These are phyloP conservation scores for Characodon lateralis DNA, from an alignment of 2,797 vertebrate genomes.

Conservation along the genomic window DNA sequence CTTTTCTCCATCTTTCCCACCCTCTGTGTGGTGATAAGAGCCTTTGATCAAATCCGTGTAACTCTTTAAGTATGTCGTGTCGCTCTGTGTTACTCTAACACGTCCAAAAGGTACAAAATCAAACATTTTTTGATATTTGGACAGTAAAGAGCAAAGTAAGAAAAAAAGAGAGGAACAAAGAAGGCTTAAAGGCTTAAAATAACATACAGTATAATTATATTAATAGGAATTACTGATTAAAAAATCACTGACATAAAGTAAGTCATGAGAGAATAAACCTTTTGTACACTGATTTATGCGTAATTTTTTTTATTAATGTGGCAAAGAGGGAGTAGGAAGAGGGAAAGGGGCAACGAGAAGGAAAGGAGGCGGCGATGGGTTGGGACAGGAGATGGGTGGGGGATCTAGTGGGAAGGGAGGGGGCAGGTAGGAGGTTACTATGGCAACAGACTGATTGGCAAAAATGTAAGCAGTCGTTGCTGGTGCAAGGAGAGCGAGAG, in stretches of 20 bases:
- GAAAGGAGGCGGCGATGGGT: slow-evolving; percentile 50
- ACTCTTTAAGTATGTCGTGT: slow-evolving; percentile 43
- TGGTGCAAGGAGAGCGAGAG: slow-evolving; percentile 86
- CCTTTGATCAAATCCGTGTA: slow-evolving; percentile 74
- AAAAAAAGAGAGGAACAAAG: slow-evolving; percentile 4
- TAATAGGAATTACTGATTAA: neutral
- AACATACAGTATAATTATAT: neutral
- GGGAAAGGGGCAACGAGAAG: slow-evolving; percentile 45
- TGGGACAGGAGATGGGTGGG: slow-evolving; percentile 45
- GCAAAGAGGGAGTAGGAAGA: slow-evolving; percentile 12
- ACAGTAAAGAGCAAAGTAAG: neutral
- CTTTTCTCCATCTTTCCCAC: slow-evolving; percentile 66
- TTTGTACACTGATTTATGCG: neutral
- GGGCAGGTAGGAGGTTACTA: slow-evolving; percentile 88
- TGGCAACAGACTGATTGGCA: slow-evolving; percentile 99
- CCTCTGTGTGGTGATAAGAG: slow-evolving; percentile 74
- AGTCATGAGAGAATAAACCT: neutral
- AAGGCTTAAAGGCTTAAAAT: neutral
- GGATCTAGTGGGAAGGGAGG: slow-evolving; percentile 16
- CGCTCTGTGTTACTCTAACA: slow-evolving; percentile 73
- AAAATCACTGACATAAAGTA: neutral
- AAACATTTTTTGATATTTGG: slow-evolving; percentile 79
- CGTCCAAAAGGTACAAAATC: slow-evolving; percentile 85
- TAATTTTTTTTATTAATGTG: slow-evolving; percentile 14
- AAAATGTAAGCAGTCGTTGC: slow-evolving; percentile 97